Evolutionary conservation across 2,797 vertebrate species (phyloP).

Genomic region (Pampus argenteus): DNA sequence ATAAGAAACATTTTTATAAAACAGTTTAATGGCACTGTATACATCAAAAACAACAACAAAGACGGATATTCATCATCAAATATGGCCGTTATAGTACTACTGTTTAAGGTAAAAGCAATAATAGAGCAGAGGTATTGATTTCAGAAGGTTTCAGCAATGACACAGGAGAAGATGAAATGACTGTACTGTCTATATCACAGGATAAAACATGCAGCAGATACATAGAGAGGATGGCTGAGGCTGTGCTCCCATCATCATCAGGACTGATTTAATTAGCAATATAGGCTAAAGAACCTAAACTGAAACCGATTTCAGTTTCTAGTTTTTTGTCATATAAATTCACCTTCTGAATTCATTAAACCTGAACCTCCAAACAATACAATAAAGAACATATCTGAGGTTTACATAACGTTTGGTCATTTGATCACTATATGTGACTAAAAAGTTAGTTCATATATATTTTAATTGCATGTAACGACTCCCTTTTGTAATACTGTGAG

Average conservation of each 20-base stretch:
- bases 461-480: not conserved
- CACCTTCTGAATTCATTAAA: not conserved
- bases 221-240: slow-evolving; percentile 2
- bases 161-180: slow-evolving; percentile 22
- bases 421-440: not conserved
- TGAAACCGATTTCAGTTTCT: not conserved
- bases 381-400: not conserved
- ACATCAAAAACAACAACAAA: slow-evolving; percentile 32
- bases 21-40: slow-evolving; percentile 34
- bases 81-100: slow-evolving; percentile 27
- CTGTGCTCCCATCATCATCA: not conserved
- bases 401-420: slow-evolving; percentile 16
- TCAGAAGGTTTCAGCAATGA: slow-evolving; percentile 13
- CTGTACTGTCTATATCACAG: slow-evolving; percentile 12
- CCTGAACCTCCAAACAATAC: not conserved
- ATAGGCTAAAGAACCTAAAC: not conserved
- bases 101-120: slow-evolving; percentile 17
- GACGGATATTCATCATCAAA: slow-evolving; percentile 8
- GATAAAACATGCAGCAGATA: slow-evolving; percentile 7
- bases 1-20: slow-evolving; percentile 16
- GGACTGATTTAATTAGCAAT: not conserved
- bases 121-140: slow-evolving; percentile 38
- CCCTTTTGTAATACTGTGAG: slow-evolving; percentile 2
- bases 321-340: not conserved
- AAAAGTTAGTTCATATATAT: not conserved